Base-by-base conservation (phyloP, 2,113 vertebrate species). In the Nothocercus nigrocapillus region DNA sequence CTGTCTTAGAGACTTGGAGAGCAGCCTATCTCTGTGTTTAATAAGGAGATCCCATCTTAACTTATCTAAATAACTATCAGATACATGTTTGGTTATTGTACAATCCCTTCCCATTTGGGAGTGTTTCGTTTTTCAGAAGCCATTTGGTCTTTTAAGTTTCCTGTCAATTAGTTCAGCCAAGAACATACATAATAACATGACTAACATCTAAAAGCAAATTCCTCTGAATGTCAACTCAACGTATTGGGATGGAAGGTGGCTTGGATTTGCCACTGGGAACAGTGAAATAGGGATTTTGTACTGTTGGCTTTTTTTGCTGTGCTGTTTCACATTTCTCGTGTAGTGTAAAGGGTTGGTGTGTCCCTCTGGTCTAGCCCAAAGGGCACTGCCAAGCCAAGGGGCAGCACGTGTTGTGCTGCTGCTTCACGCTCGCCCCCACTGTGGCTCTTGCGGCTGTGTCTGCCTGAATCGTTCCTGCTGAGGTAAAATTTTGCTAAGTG, bases 41-140 rank as follows among this genome's bases (percentile, higher is more conserved):
- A 74, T 42, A 28, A 66, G n/a, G 27, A 63, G 25, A 54, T 66
- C 44, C 40, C 21, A 27, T 38, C 36, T 84, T 70, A 30, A 13
- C 27, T 78, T 81, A 24, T 62, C 42, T 59, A 27, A 72, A 49
- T 59, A 69, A 21, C 14, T 74, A 5, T 51, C 72, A 68, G 25
- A 8, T 47, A 20, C 34, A 58, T 36, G 18, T 19, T 42, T 13
- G 6, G 45, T 20, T 47, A 47, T 89, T 76, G 27, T 75, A 14
- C 81, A 44, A 36, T 30, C 4, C 40, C 88, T 84, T 66, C 45
- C 85, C 59, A 86, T 10, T 75, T 87, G 54, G 18, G 66, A 67
- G 13, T 58, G 69, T n/a, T 75, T 30, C 82, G 28, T 96, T 89
- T 94, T 94, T 76, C 49, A 44, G 59, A 17, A 90, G 40, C 58